Percentiles rank a stretch among this genome's conserved stretches.
These are phyloP conservation scores for Gobio gobio DNA, from an alignment of 2,113 vertebrate genomes.

Conservation along the genomic window DNA sequence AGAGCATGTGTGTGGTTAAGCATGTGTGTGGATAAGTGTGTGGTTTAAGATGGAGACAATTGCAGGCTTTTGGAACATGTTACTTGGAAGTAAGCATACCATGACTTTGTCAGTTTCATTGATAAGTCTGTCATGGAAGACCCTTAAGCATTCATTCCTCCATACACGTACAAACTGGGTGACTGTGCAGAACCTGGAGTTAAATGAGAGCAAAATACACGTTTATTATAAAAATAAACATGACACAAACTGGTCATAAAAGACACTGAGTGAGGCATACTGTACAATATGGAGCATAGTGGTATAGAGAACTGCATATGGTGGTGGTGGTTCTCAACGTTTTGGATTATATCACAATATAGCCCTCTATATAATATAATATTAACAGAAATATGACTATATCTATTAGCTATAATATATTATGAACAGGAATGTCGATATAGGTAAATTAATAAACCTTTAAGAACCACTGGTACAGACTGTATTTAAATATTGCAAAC, in stretches of 20 bases:
- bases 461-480: not conserved
- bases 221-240: not conserved
- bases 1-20: too few species aligned
- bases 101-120: slow-evolving; percentile 86
- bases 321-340: not conserved
- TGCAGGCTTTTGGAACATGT: not conserved
- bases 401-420: not conserved
- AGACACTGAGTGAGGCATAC: not conserved
- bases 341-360: not conserved
- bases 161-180: slow-evolving; percentile 92
- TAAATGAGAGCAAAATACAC: not conserved
- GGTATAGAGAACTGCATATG: not conserved
- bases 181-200: slow-evolving; percentile 83
- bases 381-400: not conserved
- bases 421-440: not conserved
- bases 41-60: not conserved
- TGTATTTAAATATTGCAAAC: not conserved
- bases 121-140: slow-evolving; percentile 94
- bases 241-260: not conserved
- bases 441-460: not conserved
- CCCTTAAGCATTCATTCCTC: slow-evolving; percentile 94
- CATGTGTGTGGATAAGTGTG: too few species aligned
- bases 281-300: not conserved
- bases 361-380: not conserved
- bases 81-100: slow-evolving; percentile 72